Percentiles rank a stretch among this genome's conserved stretches.
Conservation (phyloP, 2,113 vertebrate genomes). For the Gobio gobio region DNA sequence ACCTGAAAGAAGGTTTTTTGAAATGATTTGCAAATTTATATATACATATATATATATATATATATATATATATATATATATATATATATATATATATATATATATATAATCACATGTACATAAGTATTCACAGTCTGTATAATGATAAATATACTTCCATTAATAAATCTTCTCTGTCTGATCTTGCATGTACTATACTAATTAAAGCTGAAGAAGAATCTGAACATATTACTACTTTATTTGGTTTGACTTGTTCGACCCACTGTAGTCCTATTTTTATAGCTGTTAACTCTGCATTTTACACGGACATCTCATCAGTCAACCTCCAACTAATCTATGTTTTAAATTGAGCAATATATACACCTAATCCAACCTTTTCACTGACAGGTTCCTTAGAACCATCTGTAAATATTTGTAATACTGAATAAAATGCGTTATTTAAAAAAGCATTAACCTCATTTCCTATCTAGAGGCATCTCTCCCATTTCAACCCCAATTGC, state of each 20-base stretch:
- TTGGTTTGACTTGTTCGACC: neutral
- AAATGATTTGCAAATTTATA: too few species aligned
- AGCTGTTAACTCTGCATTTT: neutral
- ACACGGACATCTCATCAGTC: neutral
- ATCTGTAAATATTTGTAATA: too few species aligned
- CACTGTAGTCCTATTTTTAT: neutral
- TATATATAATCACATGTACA: too few species aligned
- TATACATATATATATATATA: too few species aligned
- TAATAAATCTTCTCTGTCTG: slow-evolving; percentile 6
- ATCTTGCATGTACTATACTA: neutral
- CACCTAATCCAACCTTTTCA: neutral
- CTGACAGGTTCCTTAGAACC: neutral
- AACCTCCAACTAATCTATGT: neutral
- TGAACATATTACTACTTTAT: neutral
- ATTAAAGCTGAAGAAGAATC: neutral
- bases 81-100: too few species aligned
- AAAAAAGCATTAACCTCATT: neutral
- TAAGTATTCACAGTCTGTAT: neutral
- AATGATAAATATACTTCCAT: neutral
- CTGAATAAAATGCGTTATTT: neutral
- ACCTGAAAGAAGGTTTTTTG: too few species aligned
- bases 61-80: too few species aligned
- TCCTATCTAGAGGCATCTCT: neutral
- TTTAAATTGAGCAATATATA: neutral
- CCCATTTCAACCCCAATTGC: too few species aligned